Conservation (phyloP, 1,140 invertebrate species). For the Nilaparvata lugens region DNA sequence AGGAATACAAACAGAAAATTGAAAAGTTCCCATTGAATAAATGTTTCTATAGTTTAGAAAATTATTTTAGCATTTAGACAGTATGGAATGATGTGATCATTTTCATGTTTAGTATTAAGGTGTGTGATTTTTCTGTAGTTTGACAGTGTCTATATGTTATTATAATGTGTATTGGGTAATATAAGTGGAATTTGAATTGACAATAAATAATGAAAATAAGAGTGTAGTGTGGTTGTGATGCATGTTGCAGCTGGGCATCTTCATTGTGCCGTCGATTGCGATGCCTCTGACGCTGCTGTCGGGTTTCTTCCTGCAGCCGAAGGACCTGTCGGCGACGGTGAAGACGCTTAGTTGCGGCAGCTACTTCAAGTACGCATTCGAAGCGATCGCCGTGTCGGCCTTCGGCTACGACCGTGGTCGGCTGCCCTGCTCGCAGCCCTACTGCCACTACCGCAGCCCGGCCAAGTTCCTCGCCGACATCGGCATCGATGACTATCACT, state of each 20-base stretch:
- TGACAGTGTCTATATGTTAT: too few species aligned
- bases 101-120: too few species aligned
- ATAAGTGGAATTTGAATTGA: too few species aligned
- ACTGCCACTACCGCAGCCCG: conserved; percentile 78
- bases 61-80: too few species aligned
- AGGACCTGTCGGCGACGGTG: conserved; percentile 61
- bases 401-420: conserved; percentile 78
- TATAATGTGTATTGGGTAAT: too few species aligned
- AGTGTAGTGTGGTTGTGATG: too few species aligned
- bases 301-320: conserved; percentile 74
- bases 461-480: conserved; percentile 76
- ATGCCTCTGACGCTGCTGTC: conserved; percentile 79
- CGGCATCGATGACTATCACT: conserved; percentile 67
- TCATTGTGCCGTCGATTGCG: conserved; percentile 66
- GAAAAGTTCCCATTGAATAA: too few species aligned
- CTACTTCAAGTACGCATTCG: conserved; percentile 73
- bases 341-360: conserved; percentile 60
- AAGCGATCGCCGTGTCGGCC: conserved; percentile 61
- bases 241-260: conserved; percentile 58
- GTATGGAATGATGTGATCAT: too few species aligned
- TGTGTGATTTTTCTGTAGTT: too few species aligned
- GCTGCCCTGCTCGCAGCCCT: conserved; percentile 64
- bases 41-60: too few species aligned
- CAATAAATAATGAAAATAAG: too few species aligned
- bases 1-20: too few species aligned